These are phyloP conservation scores for Uria lomvia DNA, from an alignment of 2,113 vertebrate species.

Conservation along the genomic window DNA sequence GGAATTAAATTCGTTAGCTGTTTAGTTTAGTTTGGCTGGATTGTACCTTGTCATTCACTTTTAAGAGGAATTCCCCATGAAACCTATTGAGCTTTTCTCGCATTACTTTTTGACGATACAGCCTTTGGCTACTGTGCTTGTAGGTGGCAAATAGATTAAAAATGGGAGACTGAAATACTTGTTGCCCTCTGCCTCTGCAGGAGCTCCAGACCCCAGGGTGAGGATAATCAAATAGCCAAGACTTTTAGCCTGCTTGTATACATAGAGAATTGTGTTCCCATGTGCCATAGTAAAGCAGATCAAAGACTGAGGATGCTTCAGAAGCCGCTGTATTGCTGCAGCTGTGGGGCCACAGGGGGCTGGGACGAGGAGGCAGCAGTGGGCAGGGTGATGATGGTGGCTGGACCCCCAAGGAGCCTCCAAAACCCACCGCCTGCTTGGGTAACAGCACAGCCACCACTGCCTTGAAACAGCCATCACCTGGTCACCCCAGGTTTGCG, in stretches of 20 bases:
- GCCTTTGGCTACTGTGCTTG: neutral
- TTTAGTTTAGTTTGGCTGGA: neutral
- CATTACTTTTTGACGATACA: neutral
- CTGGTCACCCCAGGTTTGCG: neutral
- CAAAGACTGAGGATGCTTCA: neutral
- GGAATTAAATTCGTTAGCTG: neutral
- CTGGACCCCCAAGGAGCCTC: neutral
- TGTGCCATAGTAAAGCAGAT: neutral
- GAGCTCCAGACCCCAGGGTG: neutral
- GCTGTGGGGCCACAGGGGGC: fast-evolving
- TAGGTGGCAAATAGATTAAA: neutral
- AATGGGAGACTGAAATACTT: neutral
- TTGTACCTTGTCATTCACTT: neutral
- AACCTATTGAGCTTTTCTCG: neutral
- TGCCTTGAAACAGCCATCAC: fast-evolving
- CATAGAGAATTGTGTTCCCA: neutral
- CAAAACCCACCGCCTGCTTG: fast-evolving
- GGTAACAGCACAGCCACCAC: neutral
- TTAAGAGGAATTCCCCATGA: neutral
- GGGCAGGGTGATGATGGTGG: neutral
- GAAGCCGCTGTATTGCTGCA: fast-evolving
- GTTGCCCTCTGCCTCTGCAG: neutral
- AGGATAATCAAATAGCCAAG: neutral
- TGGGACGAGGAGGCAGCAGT: fast-evolving
- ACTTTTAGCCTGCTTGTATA: neutral